Evolutionary conservation across 2,113 vertebrate species (phyloP).

Genomic region (Pachycephala philippinensis): DNA sequence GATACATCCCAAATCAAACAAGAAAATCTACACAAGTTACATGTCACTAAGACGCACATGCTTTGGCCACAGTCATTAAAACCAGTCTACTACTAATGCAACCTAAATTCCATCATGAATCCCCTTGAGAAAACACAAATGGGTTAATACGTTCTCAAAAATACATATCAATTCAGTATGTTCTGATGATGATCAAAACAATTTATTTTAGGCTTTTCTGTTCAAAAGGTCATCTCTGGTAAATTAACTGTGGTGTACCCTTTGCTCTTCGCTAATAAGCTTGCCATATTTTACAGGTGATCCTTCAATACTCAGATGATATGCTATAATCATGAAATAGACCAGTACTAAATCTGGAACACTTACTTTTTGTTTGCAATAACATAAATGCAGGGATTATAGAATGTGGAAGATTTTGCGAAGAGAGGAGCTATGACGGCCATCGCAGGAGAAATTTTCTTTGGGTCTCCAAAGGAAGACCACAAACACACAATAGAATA

Average conservation of each 20-base stretch:
- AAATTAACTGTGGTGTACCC: not conserved
- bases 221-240: not conserved
- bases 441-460: conserved; percentile 87
- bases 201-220: not conserved
- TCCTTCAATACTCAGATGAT: not conserved
- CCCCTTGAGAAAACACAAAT: not conserved
- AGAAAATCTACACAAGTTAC: not conserved
- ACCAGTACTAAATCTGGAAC: not conserved
- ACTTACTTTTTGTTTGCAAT: conserved; percentile 95
- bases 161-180: not conserved
- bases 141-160: not conserved
- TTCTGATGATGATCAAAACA: not conserved
- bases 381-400: conserved; percentile 97
- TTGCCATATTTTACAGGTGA: not conserved
- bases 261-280: not conserved
- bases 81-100: not conserved
- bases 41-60: fast-evolving
- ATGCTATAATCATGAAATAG: not conserved
- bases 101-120: not conserved
- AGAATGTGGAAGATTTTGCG: conserved; percentile 97
- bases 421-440: conserved; percentile 96
- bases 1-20: not conserved
- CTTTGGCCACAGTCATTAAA: not conserved
- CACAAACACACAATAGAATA: conserved; percentile 95
- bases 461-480: conserved; percentile 92